Percentiles rank a stretch among this genome's conserved stretches.
These are phyloP conservation scores for Pheucticus melanocephalus DNA, from an alignment of 2,113 vertebrate species.

Conservation along the genomic window DNA sequence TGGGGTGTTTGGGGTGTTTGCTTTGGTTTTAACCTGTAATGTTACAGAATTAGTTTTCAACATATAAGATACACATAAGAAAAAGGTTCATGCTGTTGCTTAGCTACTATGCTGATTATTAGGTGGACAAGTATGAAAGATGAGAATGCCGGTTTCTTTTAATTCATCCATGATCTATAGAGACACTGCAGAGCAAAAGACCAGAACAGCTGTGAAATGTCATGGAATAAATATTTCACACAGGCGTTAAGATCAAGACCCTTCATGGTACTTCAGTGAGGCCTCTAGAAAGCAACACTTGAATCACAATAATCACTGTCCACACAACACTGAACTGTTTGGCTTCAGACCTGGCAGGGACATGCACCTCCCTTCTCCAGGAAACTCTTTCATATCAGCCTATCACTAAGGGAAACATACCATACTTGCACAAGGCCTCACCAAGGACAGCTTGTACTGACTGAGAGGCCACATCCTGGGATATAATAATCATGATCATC, in stretches of 20 bases:
- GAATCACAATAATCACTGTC: background rate
- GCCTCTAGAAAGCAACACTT: background rate
- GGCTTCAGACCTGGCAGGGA: background rate
- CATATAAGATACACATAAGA: background rate
- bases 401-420: background rate
- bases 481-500: background rate
- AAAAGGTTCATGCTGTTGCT: background rate
- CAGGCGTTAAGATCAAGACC: background rate
- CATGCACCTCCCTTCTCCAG: background rate
- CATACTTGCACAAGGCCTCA: background rate
- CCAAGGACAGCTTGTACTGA: background rate
- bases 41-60: background rate
- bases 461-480: background rate
- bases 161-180: background rate
- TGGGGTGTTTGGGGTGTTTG: background rate
- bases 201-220: background rate
- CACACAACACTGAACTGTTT: background rate
- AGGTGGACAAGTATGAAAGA: background rate
- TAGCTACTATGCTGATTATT: background rate
- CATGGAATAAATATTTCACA: background rate
- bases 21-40: background rate
- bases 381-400: background rate
- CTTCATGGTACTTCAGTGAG: background rate
- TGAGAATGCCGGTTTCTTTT: background rate
- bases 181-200: background rate